Conservation (phyloP, 2,888 invertebrate species). For the Oscheius sp. region DNA sequence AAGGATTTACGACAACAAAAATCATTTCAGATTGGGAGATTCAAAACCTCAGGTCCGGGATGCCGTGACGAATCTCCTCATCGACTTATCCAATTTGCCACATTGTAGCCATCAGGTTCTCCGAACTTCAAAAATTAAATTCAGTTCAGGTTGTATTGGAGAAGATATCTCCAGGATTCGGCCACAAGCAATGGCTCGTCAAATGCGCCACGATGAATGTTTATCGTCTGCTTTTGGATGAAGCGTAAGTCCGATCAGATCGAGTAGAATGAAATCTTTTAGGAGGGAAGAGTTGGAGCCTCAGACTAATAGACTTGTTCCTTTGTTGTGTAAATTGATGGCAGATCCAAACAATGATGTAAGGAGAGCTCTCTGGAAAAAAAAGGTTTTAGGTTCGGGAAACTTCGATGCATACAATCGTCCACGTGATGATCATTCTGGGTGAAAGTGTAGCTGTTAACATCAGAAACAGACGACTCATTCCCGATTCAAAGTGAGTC, state of each 20-base stretch:
- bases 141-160: slow-evolving; percentile 27
- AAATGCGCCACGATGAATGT: slow-evolving; percentile 17
- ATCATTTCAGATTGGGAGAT: slow-evolving; percentile 22
- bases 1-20: too few species aligned
- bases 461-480: slow-evolving; percentile 26
- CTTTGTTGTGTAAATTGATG: slow-evolving; percentile 29
- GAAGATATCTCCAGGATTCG: slow-evolving; percentile 23
- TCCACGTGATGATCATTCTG: slow-evolving; percentile 23
- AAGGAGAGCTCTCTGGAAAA: background rate
- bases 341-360: slow-evolving; percentile 29
- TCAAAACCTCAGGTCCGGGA: slow-evolving; percentile 33
- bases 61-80: slow-evolving; percentile 15
- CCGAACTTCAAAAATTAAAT: background rate
- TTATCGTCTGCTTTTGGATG: slow-evolving; percentile 24
- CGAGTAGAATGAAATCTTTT: background rate
- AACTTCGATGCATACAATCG: slow-evolving; percentile 22
- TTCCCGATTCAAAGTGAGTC: slow-evolving; percentile 30
- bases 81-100: slow-evolving; percentile 21
- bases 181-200: slow-evolving; percentile 26
- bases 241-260: background rate
- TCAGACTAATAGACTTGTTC: slow-evolving; percentile 28
- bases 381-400: slow-evolving; percentile 28
- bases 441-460: slow-evolving; percentile 20
- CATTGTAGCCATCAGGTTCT: slow-evolving; percentile 31
- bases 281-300: slow-evolving; percentile 26